These are phyloP conservation scores for Drosophila auraria DNA, from an alignment of 1,140 invertebrate genomes.

Conservation along the genomic window DNA sequence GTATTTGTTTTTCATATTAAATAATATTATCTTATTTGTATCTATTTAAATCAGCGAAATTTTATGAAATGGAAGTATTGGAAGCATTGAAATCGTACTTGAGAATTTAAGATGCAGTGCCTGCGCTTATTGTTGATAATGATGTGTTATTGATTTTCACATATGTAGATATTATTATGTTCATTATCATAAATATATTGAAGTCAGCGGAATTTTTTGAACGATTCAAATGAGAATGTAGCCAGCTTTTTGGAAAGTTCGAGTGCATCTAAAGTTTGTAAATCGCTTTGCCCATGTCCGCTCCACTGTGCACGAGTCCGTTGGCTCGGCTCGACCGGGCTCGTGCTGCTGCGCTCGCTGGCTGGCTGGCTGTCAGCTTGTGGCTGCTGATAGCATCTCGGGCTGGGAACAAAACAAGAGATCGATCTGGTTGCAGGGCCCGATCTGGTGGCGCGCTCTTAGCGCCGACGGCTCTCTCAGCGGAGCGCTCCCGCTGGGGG, in stretches of 20 bases:
- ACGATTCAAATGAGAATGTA: too few species aligned
- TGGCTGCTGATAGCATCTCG: conserved; percentile 45
- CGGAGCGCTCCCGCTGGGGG: conserved; percentile 9
- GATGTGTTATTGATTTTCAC: too few species aligned
- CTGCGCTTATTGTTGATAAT: too few species aligned
- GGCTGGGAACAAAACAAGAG: conserved; percentile 36
- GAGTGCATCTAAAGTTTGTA: neutral
- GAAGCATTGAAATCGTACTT: too few species aligned
- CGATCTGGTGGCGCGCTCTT: conserved; percentile 10
- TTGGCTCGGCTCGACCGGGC: conserved; percentile 31
- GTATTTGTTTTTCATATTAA: too few species aligned
- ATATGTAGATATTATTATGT: too few species aligned
- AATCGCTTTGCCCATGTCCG: neutral
- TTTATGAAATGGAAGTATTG: too few species aligned
- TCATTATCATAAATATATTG: too few species aligned
- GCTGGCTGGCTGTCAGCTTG: neutral
- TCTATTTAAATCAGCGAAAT: too few species aligned
- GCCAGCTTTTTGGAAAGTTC: neutral
- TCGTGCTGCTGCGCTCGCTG: conserved; percentile 23
- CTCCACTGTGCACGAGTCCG: conserved; percentile 47
- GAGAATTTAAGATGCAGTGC: too few species aligned
- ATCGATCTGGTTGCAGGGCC: conserved; percentile 69
- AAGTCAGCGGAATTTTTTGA: too few species aligned
- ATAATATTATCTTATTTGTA: too few species aligned
- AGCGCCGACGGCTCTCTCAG: neutral